phyloP scores from a whole-genome alignment of 2,888 invertebrate genomes.

The Gasteruption jaculator region DNA sequence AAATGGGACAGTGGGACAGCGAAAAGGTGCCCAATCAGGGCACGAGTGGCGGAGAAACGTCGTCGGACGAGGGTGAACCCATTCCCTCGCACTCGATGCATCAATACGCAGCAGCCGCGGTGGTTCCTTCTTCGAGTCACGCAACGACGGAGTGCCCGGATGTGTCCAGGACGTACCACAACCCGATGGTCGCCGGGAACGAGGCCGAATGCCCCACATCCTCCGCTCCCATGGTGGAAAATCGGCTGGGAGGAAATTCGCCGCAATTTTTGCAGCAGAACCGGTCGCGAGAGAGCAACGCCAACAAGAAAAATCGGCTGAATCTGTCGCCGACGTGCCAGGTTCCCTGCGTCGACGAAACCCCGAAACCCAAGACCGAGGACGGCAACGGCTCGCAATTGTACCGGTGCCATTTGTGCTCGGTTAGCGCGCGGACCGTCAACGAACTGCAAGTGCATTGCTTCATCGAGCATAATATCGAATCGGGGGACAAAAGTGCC shows the following conservation, averaged over 20 bases:
- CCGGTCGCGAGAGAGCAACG: conserved; percentile 22
- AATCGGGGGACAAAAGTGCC: conserved; percentile 31
- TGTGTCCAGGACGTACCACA: conserved; percentile 35
- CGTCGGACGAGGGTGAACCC: conserved; percentile 56
- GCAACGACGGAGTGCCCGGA: conserved; percentile 28
- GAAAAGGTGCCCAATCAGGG: conserved; percentile 44
- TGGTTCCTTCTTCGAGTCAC: too few species aligned
- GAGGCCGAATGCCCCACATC: conserved; percentile 32
- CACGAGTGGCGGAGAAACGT: conserved; percentile 54
- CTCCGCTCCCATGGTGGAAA: conserved; percentile 28
- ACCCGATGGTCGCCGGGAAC: conserved; percentile 33
- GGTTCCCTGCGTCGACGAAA: neutral
- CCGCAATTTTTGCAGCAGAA: conserved; percentile 29
- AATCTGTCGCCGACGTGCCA: conserved; percentile 11
- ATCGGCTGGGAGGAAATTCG: conserved; percentile 25
- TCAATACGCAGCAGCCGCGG: conserved; percentile 27
- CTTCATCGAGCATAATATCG: conserved; percentile 42
- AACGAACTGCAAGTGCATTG: conserved; percentile 43
- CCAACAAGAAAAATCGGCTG: conserved; percentile 19
- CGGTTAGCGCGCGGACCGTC: conserved; percentile 34
- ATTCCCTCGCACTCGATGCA: conserved; percentile 36
- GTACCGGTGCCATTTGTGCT: conserved; percentile 43
- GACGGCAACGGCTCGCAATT: conserved; percentile 26
- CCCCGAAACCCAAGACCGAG: conserved; percentile 15
- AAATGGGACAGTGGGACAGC: conserved; percentile 64